A percentile compares a stretch with the other conserved stretches of the same genome.
Evolutionary conservation across 1,140 invertebrate genomes (phyloP).

Genomic region (Meloidogyne chitwoodi): DNA sequence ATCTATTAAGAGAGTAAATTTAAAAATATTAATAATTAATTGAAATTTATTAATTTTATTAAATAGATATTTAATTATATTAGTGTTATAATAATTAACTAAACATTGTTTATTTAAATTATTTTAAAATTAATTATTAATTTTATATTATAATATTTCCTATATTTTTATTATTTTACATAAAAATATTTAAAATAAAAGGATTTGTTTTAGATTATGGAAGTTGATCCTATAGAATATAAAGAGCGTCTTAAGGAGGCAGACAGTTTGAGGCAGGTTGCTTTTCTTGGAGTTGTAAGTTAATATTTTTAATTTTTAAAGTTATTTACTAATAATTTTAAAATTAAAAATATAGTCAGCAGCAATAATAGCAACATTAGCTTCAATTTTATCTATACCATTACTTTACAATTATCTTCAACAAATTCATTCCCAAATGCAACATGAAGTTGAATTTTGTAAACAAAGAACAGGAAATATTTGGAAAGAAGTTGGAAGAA

Average conservation of each 20-base stretch:
- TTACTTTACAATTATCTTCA: conserved; percentile 56
- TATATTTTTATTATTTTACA: too few species aligned
- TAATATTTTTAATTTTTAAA: not conserved
- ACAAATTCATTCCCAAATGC: conserved; percentile 26
- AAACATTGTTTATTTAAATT: too few species aligned
- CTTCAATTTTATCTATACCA: conserved; percentile 49
- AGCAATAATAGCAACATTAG: conserved; percentile 40
- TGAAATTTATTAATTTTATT: too few species aligned
- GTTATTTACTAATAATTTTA: not conserved
- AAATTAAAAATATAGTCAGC: not conserved
- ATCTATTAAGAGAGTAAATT: not conserved
- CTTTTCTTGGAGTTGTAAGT: conserved; percentile 17
- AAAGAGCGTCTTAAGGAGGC: conserved; percentile 6
- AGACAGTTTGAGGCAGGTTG: not conserved
- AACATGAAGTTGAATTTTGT: conserved; percentile 18
- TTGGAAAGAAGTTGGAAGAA: conserved; percentile 3
- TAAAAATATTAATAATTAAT: too few species aligned
- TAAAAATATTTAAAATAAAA: not conserved
- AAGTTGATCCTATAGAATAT: not conserved
- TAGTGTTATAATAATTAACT: too few species aligned
- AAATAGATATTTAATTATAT: too few species aligned
- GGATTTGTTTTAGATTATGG: not conserved
- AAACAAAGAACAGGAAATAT: not conserved
- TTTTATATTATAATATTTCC: too few species aligned
- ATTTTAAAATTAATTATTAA: too few species aligned